phyloP scores from a whole-genome alignment of 1,140 invertebrate genomes.

The Goniozus legneri region DNA sequence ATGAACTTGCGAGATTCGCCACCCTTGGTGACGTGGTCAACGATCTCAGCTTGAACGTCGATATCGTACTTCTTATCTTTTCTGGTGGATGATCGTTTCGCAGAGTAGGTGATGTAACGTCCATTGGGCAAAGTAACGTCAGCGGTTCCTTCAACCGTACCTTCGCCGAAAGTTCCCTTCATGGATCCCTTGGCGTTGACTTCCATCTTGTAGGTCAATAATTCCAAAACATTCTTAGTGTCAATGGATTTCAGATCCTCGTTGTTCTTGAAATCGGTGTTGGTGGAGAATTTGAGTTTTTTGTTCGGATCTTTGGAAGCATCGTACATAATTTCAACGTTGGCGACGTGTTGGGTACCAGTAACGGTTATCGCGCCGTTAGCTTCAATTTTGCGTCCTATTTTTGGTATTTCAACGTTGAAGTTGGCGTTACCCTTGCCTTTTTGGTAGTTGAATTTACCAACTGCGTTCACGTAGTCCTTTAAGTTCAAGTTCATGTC shows the following conservation, averaged over 20 bases:
- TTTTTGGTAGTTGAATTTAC: constrained; percentile 39
- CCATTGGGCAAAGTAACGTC: constrained; percentile 60
- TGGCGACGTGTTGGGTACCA: constrained; percentile 57
- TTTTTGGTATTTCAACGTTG: constrained; percentile 47
- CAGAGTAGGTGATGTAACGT: constrained; percentile 53
- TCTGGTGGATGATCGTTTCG: constrained; percentile 44
- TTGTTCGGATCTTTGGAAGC: constrained; percentile 67
- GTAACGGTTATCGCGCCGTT: constrained; percentile 57
- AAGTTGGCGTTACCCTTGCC: constrained; percentile 49
- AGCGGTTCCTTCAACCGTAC: constrained; percentile 46
- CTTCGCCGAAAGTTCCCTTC: constrained; percentile 42
- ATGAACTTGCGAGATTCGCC: constrained; percentile 48
- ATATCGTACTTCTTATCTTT: constrained; percentile 44
- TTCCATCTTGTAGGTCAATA: constrained; percentile 57
- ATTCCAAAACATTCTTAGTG: constrained; percentile 63
- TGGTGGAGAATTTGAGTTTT: constrained; percentile 62
- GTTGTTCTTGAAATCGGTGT: constrained; percentile 56
- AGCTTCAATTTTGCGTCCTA: constrained; percentile 61
- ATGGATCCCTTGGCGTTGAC: constrained; percentile 54
- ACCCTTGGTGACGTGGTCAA: constrained; percentile 56
- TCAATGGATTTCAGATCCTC: constrained; percentile 45
- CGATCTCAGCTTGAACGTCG: constrained; percentile 47
- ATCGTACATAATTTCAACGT: constrained; percentile 62
- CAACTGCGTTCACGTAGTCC: constrained; percentile 41
- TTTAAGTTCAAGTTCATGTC: constrained; percentile 41